Evolutionary conservation across 1,140 invertebrate species (phyloP).

Genomic region (Luehdorfia chinensis): DNA sequence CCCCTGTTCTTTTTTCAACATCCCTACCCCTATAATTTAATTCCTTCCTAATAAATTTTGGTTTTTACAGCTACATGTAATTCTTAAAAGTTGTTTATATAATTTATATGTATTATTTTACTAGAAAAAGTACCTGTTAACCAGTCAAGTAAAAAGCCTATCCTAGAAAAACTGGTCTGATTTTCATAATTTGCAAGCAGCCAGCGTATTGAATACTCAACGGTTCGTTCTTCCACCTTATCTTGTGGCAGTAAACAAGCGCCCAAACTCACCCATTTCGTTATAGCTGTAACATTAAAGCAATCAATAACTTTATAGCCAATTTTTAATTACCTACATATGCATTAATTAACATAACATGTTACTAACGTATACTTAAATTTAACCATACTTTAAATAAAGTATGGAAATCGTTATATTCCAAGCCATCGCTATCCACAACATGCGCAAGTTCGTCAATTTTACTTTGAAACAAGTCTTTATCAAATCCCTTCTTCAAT

Average conservation of each 20-base stretch:
- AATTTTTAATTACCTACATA: no score
- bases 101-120: no score
- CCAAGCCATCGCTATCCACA: conserved; percentile 43
- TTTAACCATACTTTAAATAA: conserved; percentile 68
- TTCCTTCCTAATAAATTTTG: no score
- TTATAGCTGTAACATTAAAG: conserved; percentile 45
- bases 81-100: no score
- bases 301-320: no score
- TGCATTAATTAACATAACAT: not conserved
- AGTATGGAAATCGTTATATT: conserved; percentile 54
- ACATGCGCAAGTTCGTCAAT: conserved; percentile 50
- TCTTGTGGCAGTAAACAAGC: conserved; percentile 59
- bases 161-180: conserved; percentile 43
- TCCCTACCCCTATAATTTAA: no score
- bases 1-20: no score
- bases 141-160: conserved; percentile 64
- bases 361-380: conserved; percentile 63
- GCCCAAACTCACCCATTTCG: conserved; percentile 66
- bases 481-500: conserved; percentile 64
- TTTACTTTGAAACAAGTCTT: conserved; percentile 61
- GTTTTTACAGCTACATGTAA: no score
- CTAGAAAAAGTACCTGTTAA: conserved; percentile 54
- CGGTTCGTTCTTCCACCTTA: conserved; percentile 43
- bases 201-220: conserved; percentile 64
- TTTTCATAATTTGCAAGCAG: conserved; percentile 53